Conservation (phyloP, 2,113 vertebrate genomes). For the Leucoraja erinaceus region DNA sequence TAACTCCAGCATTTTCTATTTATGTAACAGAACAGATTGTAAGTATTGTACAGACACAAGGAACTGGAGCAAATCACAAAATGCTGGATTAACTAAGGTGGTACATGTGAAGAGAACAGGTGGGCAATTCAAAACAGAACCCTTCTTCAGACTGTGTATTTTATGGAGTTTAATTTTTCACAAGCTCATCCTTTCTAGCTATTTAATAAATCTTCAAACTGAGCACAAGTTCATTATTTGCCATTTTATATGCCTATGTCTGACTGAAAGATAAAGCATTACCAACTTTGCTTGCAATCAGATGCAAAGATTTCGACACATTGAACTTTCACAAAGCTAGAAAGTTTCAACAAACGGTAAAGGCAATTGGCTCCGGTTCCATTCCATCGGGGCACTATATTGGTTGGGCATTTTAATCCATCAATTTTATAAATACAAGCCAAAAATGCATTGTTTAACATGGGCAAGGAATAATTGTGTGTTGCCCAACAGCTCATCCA, state of each 20-base stretch:
- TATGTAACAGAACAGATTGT: too few species aligned
- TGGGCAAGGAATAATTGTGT: too few species aligned
- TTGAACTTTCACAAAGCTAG: background rate
- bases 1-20: too few species aligned
- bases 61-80: too few species aligned
- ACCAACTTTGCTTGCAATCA: background rate
- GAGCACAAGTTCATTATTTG: background rate
- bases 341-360: background rate
- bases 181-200: background rate
- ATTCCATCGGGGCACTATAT: too few species aligned
- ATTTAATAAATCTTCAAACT: background rate
- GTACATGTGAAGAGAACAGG: too few species aligned
- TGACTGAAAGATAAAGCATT: background rate
- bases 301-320: background rate
- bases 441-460: too few species aligned
- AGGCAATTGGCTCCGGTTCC: background rate
- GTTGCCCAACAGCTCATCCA: too few species aligned
- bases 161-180: background rate
- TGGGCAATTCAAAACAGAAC: too few species aligned
- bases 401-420: too few species aligned
- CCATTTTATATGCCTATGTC: background rate
- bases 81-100: too few species aligned
- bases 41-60: too few species aligned
- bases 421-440: background rate
- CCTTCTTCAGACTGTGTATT: background rate